A percentile compares a stretch with the other conserved stretches of the same genome.
Evolutionary conservation across 2,113 vertebrate genomes (phyloP).

Genomic region (Antechinus flavipes): DNA sequence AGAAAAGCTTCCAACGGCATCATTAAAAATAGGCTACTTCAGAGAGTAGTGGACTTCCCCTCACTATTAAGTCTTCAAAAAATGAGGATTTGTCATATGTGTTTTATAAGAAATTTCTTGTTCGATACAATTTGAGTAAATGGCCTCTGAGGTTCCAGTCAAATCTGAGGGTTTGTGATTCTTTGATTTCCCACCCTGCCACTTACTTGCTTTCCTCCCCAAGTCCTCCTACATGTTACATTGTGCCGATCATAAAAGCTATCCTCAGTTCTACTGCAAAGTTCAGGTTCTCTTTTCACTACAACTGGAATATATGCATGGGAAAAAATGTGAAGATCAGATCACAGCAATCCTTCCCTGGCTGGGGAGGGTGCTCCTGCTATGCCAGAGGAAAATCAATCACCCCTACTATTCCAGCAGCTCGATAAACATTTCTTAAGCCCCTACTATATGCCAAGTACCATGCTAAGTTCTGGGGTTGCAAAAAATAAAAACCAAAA

Average conservation of each 20-base stretch:
- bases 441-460: not conserved
- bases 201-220: not conserved
- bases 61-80: not conserved
- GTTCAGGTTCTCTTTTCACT: not conserved
- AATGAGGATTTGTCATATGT: not conserved
- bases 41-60: not conserved
- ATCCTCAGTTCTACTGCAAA: not conserved
- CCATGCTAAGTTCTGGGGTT: not conserved
- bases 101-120: not conserved
- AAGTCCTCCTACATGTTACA: not conserved
- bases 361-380: not conserved
- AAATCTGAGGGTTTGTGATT: not conserved
- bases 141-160: not conserved
- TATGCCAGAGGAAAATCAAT: not conserved
- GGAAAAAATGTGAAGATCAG: not conserved
- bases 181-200: not conserved
- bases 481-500: not conserved
- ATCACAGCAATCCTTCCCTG: not conserved
- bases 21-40: not conserved
- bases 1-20: not conserved
- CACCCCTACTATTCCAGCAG: not conserved
- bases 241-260: not conserved
- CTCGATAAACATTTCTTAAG: not conserved
- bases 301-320: not conserved
- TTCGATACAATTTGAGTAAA: not conserved